phyloP scores from a whole-genome alignment of 1,140 invertebrate genomes.

The Tachypleus tridentatus region DNA sequence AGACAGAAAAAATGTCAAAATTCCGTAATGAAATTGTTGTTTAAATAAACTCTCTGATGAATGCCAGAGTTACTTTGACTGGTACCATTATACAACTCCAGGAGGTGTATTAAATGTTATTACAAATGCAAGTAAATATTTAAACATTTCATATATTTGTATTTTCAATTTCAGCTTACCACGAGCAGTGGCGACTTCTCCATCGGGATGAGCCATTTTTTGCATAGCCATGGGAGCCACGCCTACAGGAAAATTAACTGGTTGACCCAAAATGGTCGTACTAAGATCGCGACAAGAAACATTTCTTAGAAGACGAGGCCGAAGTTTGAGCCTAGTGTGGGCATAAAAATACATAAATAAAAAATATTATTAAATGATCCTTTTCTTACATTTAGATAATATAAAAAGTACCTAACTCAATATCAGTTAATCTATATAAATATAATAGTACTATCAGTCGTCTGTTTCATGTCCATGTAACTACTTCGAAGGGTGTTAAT shows the following conservation, averaged over 20 bases:
- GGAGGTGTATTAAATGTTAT: background rate
- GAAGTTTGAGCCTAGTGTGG: conserved; percentile 52
- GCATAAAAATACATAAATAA: background rate
- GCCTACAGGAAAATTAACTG: conserved; percentile 64
- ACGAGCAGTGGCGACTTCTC: conserved; percentile 71
- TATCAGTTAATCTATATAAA: no score
- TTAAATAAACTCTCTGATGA: no score
- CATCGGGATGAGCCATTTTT: conserved; percentile 77
- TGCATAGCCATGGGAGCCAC: conserved; percentile 89
- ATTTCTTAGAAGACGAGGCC: conserved; percentile 63
- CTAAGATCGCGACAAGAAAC: conserved; percentile 51
- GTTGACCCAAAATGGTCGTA: conserved; percentile 52
- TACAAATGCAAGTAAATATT: background rate
- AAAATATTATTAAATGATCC: no score
- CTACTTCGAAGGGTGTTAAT: no score
- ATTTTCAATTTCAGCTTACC: conserved; percentile 40
- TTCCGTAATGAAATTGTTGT: no score
- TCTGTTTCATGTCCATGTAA: no score
- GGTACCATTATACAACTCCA: no score
- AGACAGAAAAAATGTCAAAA: no score
- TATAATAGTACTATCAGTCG: no score
- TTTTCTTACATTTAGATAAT: no score
- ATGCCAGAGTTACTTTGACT: no score
- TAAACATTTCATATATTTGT: conserved; percentile 6
- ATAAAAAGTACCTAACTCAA: no score